Evolutionary conservation across 1,140 invertebrate species (phyloP).

Genomic region (Cataglyphis hispanica): DNA sequence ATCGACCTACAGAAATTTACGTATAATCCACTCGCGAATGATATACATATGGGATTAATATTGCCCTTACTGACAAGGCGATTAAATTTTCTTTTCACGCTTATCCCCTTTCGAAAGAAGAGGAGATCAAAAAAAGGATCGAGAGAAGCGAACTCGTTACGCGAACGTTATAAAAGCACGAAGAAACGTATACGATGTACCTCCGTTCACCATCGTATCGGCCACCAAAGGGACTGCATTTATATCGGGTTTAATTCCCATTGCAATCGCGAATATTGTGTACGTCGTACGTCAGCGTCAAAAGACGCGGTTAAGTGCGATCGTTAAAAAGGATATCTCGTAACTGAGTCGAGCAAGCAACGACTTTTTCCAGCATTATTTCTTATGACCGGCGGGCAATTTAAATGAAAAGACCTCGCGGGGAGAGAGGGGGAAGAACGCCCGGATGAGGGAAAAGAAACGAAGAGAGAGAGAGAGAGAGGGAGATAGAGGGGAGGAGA

Average conservation of each 20-base stretch:
- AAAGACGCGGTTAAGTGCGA: slow-evolving; percentile 70
- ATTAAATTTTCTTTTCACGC: background rate
- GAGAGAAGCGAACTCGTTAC: background rate
- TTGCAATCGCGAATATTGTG: slow-evolving; percentile 65
- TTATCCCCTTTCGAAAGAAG: background rate
- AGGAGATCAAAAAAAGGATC: background rate
- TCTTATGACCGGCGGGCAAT: slow-evolving; percentile 66
- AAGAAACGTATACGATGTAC: slow-evolving; percentile 20
- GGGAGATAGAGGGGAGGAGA: slow-evolving; percentile 15
- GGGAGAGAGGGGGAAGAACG: background rate
- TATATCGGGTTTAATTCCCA: slow-evolving; percentile 61
- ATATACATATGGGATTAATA: background rate
- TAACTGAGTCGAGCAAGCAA: slow-evolving; percentile 55
- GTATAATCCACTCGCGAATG: slow-evolving; percentile 14
- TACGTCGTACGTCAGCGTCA: slow-evolving; percentile 50
- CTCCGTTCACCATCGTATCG: slow-evolving; percentile 1
- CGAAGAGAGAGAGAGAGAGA: background rate
- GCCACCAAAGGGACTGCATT: slow-evolving; percentile 62
- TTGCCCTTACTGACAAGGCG: background rate
- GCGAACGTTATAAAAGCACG: slow-evolving; percentile 2
- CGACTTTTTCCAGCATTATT: slow-evolving; percentile 67
- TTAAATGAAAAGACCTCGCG: slow-evolving; percentile 67
- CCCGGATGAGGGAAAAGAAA: slow-evolving; percentile 11
- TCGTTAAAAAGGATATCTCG: slow-evolving; percentile 72
- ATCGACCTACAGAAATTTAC: slow-evolving; percentile 10